Evolutionary conservation across 2,888 invertebrate species (phyloP), one percentile per base, ranked within the genome.

Genomic region (Trissolcus brochymenae): DNA sequence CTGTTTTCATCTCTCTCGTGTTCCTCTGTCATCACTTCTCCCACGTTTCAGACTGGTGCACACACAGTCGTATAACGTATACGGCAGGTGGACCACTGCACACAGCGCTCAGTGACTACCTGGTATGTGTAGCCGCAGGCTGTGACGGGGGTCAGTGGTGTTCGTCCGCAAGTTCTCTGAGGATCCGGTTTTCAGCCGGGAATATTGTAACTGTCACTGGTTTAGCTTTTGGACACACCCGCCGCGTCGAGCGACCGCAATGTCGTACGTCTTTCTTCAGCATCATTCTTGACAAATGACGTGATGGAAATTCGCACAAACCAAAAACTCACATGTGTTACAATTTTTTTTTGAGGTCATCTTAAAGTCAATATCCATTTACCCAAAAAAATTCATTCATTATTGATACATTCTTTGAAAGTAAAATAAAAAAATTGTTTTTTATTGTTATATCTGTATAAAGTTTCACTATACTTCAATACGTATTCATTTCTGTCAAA

Each of bases 171-270:
- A 83, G 78, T 81, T 81, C 83, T 82, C 80, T 29, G 79, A 84
- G 81, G 81, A 80, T 81, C 76, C 76, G 73, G 79, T 79, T 79
- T 77, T 79, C 79, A 78, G 79, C 65, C 74, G 61, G 80, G 80
- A 82, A 83, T 82, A 82, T 83, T 79, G 82, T 79, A 80, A 79
- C 83, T 81, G 84, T 82, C 83, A 82, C 72, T 81, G 79, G 64
- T 68, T 72, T 71, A 55, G 76, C 78, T 79, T 76, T 79, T 73
- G 78, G 68, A 68, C 76, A 59, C 61, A 59, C 72, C 62, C 67
- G 73, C 43, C 73, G 65, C 43, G 66, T 65, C 59, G 76, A 62
- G 54, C 65, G 78, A 82, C 84, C 83, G 74, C 82, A 82, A 79
- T 76, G 80, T 80, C 79, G 81, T 83, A 81, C 81, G 79, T 84